phyloP scores from a whole-genome alignment of 2,113 vertebrate genomes.

The Phocoena phocoena region DNA sequence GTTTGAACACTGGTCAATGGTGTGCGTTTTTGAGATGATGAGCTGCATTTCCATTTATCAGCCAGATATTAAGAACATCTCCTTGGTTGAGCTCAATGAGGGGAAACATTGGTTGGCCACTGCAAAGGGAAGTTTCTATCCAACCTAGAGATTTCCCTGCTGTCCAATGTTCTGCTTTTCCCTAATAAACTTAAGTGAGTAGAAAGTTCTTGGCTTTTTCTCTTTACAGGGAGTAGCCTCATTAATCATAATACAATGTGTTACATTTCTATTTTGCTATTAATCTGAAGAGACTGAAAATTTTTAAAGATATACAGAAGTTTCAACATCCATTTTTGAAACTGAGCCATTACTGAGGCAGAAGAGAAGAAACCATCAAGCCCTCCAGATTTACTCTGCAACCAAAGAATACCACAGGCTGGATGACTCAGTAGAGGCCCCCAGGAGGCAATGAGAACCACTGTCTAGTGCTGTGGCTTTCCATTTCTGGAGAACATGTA shows the following conservation, averaged over 20 bases:
- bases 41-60: conserved; percentile 51
- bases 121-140: not conserved
- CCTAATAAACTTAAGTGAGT: not conserved
- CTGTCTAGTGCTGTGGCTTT: not conserved
- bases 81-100: not conserved
- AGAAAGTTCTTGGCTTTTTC: conserved; percentile 34
- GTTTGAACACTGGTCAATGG: conserved; percentile 64
- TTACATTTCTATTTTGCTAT: not conserved
- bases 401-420: not conserved
- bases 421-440: not conserved
- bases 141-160: not conserved
- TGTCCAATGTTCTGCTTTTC: not conserved
- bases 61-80: conserved; percentile 58
- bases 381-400: not conserved
- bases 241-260: not conserved
- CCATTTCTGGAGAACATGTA: not conserved
- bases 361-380: not conserved
- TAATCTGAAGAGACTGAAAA: conserved; percentile 26
- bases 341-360: not conserved
- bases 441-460: not conserved
- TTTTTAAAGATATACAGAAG: not conserved
- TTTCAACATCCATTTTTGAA: not conserved
- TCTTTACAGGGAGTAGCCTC: conserved; percentile 26
- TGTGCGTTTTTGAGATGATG: conserved; percentile 71
- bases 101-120: not conserved